Base-by-base conservation (phyloP, 2,113 vertebrate species). In the Pao palembangensis region DNA sequence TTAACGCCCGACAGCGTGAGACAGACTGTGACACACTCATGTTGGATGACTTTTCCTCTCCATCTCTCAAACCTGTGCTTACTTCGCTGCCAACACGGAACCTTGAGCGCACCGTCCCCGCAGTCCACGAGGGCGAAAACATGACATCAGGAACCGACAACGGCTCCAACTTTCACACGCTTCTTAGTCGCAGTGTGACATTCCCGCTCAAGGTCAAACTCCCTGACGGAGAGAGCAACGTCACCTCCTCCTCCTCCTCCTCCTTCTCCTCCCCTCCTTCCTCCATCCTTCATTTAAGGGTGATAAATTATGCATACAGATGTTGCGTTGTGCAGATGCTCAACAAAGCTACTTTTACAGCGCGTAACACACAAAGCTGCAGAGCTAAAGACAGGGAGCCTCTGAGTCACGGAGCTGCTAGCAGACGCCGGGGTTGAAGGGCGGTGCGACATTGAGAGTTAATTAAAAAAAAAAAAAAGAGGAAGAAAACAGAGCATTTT, bases 381-480 rank as follows among this genome's bases (percentile, higher is more conserved):
- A 21, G 67, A 64, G 69, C 43, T n/a, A 42, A 52, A 12, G 31
- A 28, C 51, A 50, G 56, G 38, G 21, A 21, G 57, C 67, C 56
- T 48, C 28, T 61, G 11, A 62, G 64, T 64, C 34, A 44, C 25
- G 77, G 75, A 71, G 65, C 78, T 73, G 76, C 76, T 76, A 79
- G 78, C 75, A 77, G 75, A 85, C 71, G 75, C 63, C 78, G 67
- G 79, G 73, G 79, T 70, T 88, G 87, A 90, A 92, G 90, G 90
- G 51, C 89, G 84, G 57, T 28, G 68, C 87, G 90, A 89, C 91
- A 76, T 91, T 91, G 87, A 87, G 79, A 90, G 79, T 90, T 92
- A 91, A 92, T 92, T 89, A 91, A 91, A 81, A 85, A 70, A 85
- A 81, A 66, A 87, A 84, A 91, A 79, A 85, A 64, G 87, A 85